A percentile compares a stretch with the other conserved stretches of the same genome.
Conservation (phyloP, 92 coral and sea anemone species). For the Meandrina meandrites region DNA sequence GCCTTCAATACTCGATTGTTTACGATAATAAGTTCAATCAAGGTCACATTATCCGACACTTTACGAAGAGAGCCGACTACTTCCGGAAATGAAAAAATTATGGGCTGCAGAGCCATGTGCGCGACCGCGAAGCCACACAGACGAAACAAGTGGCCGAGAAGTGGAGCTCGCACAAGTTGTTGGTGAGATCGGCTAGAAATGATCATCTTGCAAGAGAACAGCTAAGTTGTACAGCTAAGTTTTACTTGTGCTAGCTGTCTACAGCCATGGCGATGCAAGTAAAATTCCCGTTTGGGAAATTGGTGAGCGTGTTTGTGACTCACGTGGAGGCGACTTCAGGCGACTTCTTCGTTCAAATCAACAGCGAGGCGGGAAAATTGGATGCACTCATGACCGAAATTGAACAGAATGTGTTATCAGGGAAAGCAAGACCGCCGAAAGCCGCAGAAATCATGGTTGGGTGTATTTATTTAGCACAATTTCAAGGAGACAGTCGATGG, state of each 20-base stretch:
- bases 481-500: constrained; percentile 81
- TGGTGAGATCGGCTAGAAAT: background rate
- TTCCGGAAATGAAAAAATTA: constrained; percentile 28
- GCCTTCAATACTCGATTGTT: constrained; percentile 61
- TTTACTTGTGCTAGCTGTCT: background rate
- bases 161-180: background rate
- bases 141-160: background rate
- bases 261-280: constrained; percentile 82
- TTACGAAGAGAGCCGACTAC: constrained; percentile 10
- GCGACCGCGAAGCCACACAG: background rate
- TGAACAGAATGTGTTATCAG: constrained; percentile 63
- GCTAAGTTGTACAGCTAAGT: background rate
- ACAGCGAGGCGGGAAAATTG: constrained; percentile 81
- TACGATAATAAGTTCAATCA: constrained; percentile 47
- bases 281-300: constrained; percentile 80
- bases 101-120: constrained; percentile 54
- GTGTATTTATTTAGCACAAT: constrained; percentile 78
- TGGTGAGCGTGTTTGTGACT: constrained; percentile 86
- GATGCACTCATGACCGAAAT: constrained; percentile 86
- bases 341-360: constrained; percentile 85
- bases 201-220: background rate
- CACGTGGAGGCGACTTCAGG: constrained; percentile 86
- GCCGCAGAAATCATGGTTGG: constrained; percentile 67
- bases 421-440: constrained; percentile 43
- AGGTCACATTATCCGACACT: constrained; percentile 21